A percentile compares a stretch with the other conserved stretches of the same genome.
phyloP scores from a whole-genome alignment of 2,888 invertebrate genomes.

The Rhamphomyia laevipes region DNA sequence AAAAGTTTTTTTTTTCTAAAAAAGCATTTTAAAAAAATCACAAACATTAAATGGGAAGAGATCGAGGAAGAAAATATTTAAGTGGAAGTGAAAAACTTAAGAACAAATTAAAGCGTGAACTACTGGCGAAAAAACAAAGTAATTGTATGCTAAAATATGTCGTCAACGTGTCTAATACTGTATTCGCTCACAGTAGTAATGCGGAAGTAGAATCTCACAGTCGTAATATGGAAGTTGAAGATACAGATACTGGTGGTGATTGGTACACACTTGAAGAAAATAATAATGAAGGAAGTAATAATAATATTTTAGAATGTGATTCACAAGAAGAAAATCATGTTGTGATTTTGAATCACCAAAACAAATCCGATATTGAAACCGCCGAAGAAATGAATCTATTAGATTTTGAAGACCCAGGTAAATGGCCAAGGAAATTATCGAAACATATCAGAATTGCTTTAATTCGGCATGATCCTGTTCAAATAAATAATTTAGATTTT shows the following conservation, averaged over 20 bases:
- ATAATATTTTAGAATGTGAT: neutral
- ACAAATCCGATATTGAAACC: neutral
- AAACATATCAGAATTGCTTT: neutral
- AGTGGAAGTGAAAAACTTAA: neutral
- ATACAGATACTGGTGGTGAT: neutral
- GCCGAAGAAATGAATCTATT: neutral
- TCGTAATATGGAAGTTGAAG: neutral
- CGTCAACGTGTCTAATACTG: neutral
- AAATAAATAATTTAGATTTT: constrained; percentile 1
- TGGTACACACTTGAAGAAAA: neutral
- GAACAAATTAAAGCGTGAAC: neutral
- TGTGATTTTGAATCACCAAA: neutral
- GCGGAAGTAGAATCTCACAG: neutral
- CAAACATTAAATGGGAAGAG: neutral
- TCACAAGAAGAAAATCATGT: neutral
- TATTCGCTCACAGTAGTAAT: neutral
- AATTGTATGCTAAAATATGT: neutral
- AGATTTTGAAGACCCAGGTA: neutral
- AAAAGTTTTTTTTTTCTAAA: too few species aligned
- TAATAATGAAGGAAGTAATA: neutral
- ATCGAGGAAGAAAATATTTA: neutral
- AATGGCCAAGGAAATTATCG: neutral
- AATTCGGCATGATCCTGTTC: neutral
- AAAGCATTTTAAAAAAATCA: too few species aligned
- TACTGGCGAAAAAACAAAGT: neutral